These are phyloP conservation scores for Bucorvus abyssinicus DNA, from an alignment of 2,797 vertebrate species.

Conservation along the genomic window DNA sequence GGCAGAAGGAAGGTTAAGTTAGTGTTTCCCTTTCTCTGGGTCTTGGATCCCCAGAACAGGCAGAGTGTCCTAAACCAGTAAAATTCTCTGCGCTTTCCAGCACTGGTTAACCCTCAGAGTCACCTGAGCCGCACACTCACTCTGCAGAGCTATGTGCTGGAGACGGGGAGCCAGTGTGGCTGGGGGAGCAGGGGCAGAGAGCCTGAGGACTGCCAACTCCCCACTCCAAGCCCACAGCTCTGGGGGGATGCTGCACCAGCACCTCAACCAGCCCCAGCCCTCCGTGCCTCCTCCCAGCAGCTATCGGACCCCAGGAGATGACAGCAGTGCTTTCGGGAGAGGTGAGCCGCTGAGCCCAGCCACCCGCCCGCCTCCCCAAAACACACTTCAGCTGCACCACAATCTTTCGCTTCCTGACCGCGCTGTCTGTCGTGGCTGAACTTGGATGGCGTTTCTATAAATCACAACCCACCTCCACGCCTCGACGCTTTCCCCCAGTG, in stretches of 20 bases:
- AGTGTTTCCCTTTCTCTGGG: background rate
- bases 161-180: background rate
- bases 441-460: background rate
- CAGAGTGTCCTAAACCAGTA: background rate
- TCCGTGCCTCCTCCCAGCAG: background rate
- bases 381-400: background rate
- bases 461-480: background rate
- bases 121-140: background rate
- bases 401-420: rapidly evolving
- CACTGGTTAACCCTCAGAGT: background rate
- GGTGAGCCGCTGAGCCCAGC: background rate
- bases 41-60: background rate
- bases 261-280: background rate
- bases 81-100: background rate
- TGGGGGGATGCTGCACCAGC: background rate
- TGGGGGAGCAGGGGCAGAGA: background rate
- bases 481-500: background rate
- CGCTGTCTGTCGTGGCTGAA: rapidly evolving
- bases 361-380: background rate
- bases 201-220: background rate
- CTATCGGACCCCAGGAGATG: background rate
- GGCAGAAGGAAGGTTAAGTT: background rate
- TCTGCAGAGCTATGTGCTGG: background rate
- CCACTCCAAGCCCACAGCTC: background rate
- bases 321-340: background rate